These are phyloP conservation scores for Pyxicephalus adspersus DNA, from an alignment of 2,113 vertebrate species.

Conservation along the genomic window DNA sequence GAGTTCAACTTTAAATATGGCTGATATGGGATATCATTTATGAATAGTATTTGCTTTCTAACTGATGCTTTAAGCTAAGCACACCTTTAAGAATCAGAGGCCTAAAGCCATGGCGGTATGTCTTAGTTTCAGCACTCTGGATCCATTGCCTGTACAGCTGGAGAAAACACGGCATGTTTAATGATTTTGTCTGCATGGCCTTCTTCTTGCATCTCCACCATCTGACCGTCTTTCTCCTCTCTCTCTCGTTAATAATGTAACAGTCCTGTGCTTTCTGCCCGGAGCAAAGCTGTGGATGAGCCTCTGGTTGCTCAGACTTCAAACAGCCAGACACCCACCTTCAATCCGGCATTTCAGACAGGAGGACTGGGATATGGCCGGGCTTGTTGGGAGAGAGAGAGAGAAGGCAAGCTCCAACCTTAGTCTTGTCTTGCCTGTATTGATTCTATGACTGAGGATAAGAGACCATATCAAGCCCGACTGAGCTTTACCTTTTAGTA, in stretches of 20 bases:
- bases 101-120: not conserved
- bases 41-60: too few relatives aligned
- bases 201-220: not conserved
- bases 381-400: not conserved
- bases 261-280: constrained; percentile 8
- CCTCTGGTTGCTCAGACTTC: constrained; percentile 29
- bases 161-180: constrained; percentile 5
- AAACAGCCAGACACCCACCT: not conserved
- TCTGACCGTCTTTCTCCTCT: not conserved
- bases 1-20: too few relatives aligned
- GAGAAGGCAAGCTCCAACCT: not conserved
- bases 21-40: too few relatives aligned
- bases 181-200: constrained; percentile 7
- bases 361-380: not conserved
- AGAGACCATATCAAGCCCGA: not conserved
- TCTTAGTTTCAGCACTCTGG: not conserved
- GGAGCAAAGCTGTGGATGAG: constrained; percentile 20
- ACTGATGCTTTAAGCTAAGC: too few relatives aligned
- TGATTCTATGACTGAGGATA: constrained; percentile 16
- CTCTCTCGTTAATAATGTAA: constrained; percentile 42
- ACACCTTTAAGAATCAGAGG: not conserved
- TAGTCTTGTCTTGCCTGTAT: constrained; percentile 3
- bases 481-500: constrained; percentile 28
- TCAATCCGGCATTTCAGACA: not conserved
- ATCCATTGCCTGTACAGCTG: not conserved